These are phyloP conservation scores for Cabera pusaria DNA, from an alignment of 2,888 invertebrate genomes.

Conservation along the genomic window DNA sequence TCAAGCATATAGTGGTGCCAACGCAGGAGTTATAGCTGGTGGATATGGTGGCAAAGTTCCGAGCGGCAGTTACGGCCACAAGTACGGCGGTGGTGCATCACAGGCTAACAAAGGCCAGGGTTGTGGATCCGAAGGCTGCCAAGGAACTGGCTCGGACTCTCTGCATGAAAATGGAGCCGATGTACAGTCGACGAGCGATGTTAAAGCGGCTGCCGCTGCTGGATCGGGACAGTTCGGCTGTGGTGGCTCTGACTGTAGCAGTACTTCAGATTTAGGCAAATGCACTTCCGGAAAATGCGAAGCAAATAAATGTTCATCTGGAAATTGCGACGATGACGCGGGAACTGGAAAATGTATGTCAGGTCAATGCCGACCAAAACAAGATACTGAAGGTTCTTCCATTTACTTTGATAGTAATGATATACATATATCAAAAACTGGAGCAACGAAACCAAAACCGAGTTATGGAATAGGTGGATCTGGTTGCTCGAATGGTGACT, in stretches of 20 bases:
- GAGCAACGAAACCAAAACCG: slow-evolving; percentile 12
- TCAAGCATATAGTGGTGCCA: slow-evolving; percentile 32
- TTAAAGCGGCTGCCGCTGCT: slow-evolving; percentile 24
- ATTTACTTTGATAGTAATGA: slow-evolving; percentile 20
- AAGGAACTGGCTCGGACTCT: slow-evolving; percentile 12
- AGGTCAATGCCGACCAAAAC: slow-evolving; percentile 34
- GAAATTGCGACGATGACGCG: slow-evolving; percentile 14
- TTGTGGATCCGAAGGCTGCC: slow-evolving; percentile 26
- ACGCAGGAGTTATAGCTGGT: slow-evolving; percentile 27
- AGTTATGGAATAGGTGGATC: slow-evolving; percentile 21
- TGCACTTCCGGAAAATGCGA: slow-evolving; percentile 25
- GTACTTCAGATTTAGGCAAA: slow-evolving; percentile 9
- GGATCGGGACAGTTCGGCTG: slow-evolving; percentile 40
- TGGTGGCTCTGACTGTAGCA: slow-evolving; percentile 45
- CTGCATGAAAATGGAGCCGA: slow-evolving; percentile 5
- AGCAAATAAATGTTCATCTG: slow-evolving; percentile 25
- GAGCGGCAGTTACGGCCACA: slow-evolving; percentile 23
- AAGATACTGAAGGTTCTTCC: slow-evolving; percentile 20
- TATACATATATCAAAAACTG: slow-evolving; percentile 15
- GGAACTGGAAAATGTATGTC: slow-evolving; percentile 41
- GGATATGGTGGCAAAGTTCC: slow-evolving; percentile 22
- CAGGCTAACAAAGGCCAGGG: slow-evolving; percentile 7
- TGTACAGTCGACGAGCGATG: slow-evolving; percentile 15
- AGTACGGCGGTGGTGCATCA: slow-evolving; percentile 8
- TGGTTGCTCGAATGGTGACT: slow-evolving; percentile 31